Evolutionary conservation across 2,888 invertebrate species (phyloP), one percentile per base, ranked within the genome.

Genomic region (Lycocerus yunnanus): DNA sequence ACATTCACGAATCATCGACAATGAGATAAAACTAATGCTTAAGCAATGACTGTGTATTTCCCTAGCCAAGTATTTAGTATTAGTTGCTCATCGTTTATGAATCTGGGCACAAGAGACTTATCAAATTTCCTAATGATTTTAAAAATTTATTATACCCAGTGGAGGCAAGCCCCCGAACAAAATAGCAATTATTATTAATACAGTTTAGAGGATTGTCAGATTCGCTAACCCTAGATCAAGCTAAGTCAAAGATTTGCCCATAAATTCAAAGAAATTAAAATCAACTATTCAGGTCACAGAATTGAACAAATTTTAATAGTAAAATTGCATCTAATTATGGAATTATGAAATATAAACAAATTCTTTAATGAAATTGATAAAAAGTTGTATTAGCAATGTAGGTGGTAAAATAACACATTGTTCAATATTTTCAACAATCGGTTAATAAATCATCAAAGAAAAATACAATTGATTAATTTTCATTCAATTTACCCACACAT

Each of bases 111-210:
- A n/a, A n/a, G n/a, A n/a, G n/a, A n/a, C n/a, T n/a, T n/a, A n/a
- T n/a, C n/a, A n/a, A n/a, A n/a, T 94, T 88, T 97, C 97, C 90
- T 93, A 84, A 61, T 15, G 14, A 58, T n/a, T 58, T 61, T 15
- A 14, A 61, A 14, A 69, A 24, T 60, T 14, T 59, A 27, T 13
- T 13, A 27, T 11, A 13, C 3, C 13, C 27, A 2, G 10, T 3
- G 4, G 20, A 1, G 8, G 6, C 20, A 1, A 1, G 3, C 18
- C 18, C 18, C 4, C n/a, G n/a, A 2, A 18, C 18, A 24, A 10
- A 24, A 24, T n/a, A 13, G 13, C 13, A 13, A 27, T 13, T 13
- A 13, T 27, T 4, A 27, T 13, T 27, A 13, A 3, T 11, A 11
- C 13, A 27, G 13, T 27, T 13, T 11, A 3, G 11, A 9, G 13